Percentiles rank a stretch among this genome's conserved stretches.
Conservation (phyloP, 2,113 vertebrate genomes). For the Muntiacus reevesi region DNA sequence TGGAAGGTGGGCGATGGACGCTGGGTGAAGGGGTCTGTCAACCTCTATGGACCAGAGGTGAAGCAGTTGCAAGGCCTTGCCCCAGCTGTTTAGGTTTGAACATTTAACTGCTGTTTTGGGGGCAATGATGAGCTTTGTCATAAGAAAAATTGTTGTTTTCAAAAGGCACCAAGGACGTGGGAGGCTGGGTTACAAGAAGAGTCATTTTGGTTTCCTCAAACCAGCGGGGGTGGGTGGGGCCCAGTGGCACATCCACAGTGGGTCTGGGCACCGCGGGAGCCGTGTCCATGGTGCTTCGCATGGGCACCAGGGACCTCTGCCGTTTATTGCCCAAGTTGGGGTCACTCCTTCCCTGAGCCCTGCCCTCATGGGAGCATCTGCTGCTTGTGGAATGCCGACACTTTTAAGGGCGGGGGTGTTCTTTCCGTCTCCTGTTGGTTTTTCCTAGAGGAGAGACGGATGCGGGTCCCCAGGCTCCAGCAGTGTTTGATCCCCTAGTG, state of each 20-base stretch:
- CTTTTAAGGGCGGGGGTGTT: accelerated
- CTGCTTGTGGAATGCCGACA: neutral
- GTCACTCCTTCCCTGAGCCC: neutral
- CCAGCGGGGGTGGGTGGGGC: neutral
- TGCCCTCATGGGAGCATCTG: neutral
- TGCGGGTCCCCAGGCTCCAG: neutral
- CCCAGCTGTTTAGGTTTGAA: slow-evolving; percentile 3
- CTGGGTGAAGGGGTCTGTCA: neutral
- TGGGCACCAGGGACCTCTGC: accelerated
- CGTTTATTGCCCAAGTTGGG: slow-evolving; percentile 22
- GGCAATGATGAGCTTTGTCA: slow-evolving; percentile 50
- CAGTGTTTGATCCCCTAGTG: neutral
- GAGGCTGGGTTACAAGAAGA: slow-evolving; percentile 29
- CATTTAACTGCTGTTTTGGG: neutral
- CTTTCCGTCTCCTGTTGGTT: neutral
- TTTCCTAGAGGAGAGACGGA: neutral
- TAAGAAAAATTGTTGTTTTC: slow-evolving; percentile 13
- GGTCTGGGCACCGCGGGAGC: accelerated
- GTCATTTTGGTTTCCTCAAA: neutral
- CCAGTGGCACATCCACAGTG: accelerated
- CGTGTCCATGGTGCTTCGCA: accelerated
- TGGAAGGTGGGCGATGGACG: accelerated
- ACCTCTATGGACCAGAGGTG: neutral
- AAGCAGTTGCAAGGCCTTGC: neutral
- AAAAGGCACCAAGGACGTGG: slow-evolving; percentile 40